Conservation (phyloP, 2,888 invertebrate genomes). For the Poecilobothrus nobilitatus region DNA sequence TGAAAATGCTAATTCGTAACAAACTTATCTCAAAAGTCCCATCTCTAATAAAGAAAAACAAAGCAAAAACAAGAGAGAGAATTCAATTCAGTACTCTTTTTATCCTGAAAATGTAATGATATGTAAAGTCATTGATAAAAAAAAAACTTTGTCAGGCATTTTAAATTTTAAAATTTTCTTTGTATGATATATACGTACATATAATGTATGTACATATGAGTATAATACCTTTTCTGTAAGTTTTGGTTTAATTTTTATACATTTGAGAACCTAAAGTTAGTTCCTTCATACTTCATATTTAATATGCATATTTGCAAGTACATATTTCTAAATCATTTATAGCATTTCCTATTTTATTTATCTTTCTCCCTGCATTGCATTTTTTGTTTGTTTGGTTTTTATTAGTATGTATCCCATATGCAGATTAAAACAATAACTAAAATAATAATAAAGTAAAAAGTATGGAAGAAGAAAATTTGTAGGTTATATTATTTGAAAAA, state of each 20-base stretch:
- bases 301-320: no score
- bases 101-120: background rate
- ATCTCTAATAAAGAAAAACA: background rate
- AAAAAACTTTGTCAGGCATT: background rate
- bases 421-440: no score
- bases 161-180: background rate
- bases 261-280: no score
- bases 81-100: background rate
- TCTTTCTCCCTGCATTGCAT: no score
- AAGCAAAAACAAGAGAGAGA: background rate
- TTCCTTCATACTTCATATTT: no score
- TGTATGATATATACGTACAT: background rate
- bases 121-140: conserved; percentile 1
- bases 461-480: no score
- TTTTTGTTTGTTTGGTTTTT: no score
- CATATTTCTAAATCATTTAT: background rate
- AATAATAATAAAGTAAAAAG: no score
- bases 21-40: background rate
- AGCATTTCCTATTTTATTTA: background rate
- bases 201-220: background rate
- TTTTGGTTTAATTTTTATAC: no score
- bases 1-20: background rate
- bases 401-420: no score
- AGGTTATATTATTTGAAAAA: no score
- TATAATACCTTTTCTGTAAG: no score